Conservation (phyloP, 2,888 invertebrate species). For the Metopia argyrocephala region DNA sequence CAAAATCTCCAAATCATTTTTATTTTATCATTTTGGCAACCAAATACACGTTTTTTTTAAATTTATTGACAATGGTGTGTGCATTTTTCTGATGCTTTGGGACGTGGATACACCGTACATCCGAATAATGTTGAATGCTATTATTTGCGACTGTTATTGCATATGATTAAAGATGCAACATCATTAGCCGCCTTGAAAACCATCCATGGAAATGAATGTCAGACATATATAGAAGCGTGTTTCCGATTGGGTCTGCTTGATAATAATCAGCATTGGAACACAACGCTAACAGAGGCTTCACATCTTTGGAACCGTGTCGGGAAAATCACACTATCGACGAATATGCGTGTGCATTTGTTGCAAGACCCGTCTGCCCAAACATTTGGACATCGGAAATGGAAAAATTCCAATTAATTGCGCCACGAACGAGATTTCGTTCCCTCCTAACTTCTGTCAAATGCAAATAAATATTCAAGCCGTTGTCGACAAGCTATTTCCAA, state of each 20-base stretch:
- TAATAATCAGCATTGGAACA: slow-evolving; percentile 21
- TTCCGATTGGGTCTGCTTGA: slow-evolving; percentile 33
- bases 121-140: too few relatives aligned
- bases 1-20: too few relatives aligned
- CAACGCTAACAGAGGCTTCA: slow-evolving; percentile 14
- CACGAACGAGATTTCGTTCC: slow-evolving; percentile 2
- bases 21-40: too few relatives aligned
- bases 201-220: slow-evolving; percentile 30
- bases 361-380: background rate
- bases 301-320: background rate
- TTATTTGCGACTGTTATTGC: slow-evolving; percentile 14
- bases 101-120: slow-evolving; percentile 20
- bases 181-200: slow-evolving; percentile 27
- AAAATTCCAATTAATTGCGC: slow-evolving; percentile 4
- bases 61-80: too few relatives aligned
- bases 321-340: background rate
- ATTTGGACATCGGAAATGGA: background rate
- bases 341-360: too few relatives aligned
- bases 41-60: too few relatives aligned
- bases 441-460: slow-evolving; percentile 4
- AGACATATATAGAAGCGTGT: slow-evolving; percentile 36
- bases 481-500: background rate
- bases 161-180: slow-evolving; percentile 21
- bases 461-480: background rate
- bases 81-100: slow-evolving; percentile 21